A percentile compares a stretch with the other conserved stretches of the same genome.
phyloP scores from a whole-genome alignment of 2,113 vertebrate genomes.

The Pseudorhombus dupliciocellatus region DNA sequence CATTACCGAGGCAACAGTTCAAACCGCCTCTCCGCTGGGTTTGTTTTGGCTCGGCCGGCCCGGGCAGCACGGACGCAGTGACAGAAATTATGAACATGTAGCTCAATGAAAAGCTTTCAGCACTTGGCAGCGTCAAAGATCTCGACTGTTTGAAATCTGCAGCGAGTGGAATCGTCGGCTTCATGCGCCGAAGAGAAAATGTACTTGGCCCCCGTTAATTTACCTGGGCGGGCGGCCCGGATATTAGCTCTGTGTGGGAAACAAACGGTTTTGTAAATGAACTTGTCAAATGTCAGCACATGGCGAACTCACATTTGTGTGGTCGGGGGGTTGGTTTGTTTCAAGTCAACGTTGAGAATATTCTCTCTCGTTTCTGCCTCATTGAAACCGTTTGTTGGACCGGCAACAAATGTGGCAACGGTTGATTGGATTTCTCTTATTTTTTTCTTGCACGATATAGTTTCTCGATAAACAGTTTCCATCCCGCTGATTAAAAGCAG shows the following conservation, averaged over 20 bases:
- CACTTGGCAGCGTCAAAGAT: not conserved
- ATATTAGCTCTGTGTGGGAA: slow-evolving; percentile 4
- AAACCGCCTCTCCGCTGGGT: slow-evolving; percentile 34
- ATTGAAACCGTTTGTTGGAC: not conserved
- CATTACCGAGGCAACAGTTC: slow-evolving; percentile 25
- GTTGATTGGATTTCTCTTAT: not conserved
- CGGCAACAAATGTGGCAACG: not conserved
- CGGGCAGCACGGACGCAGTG: too few relatives aligned
- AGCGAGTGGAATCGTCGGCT: not conserved
- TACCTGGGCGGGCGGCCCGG: slow-evolving; percentile 39
- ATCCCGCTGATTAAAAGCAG: too few relatives aligned
- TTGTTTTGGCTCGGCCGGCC: slow-evolving; percentile 41
- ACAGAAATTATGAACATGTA: too few relatives aligned
- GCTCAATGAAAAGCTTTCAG: too few relatives aligned
- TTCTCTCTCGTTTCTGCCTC: slow-evolving; percentile 4
- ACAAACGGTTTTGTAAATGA: slow-evolving; percentile 23
- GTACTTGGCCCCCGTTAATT: slow-evolving; percentile 31
- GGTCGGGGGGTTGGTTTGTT: not conserved
- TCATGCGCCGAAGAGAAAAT: slow-evolving; percentile 2
- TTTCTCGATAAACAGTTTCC: too few relatives aligned
- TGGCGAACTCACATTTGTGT: slow-evolving; percentile 6
- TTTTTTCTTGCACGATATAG: not conserved
- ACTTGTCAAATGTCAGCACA: slow-evolving; percentile 33
- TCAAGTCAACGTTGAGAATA: not conserved
- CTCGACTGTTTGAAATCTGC: not conserved